phyloP scores from a whole-genome alignment of 2,888 invertebrate genomes.

The Aspidiotus rigidus region DNA sequence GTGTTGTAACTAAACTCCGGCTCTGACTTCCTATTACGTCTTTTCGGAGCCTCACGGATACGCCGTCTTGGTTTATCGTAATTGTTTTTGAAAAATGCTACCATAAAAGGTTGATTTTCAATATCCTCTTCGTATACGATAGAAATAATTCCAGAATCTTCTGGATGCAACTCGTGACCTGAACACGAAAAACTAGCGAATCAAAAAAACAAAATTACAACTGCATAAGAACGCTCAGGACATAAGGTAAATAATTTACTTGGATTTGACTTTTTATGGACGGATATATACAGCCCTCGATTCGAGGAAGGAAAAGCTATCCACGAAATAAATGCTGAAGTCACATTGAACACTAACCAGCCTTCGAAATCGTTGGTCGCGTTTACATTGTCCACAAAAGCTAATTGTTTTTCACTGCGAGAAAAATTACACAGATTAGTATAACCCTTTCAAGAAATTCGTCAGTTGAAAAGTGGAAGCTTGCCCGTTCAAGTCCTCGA shows the following conservation, averaged over 20 bases:
- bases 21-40: conserved; percentile 35
- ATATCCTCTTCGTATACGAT: conserved; percentile 51
- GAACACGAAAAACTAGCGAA: conserved; percentile 37
- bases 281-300: conserved; percentile 72
- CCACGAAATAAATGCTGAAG: conserved; percentile 68
- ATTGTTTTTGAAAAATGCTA: conserved; percentile 68
- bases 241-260: conserved; percentile 34
- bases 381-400: conserved; percentile 64
- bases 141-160: conserved; percentile 74
- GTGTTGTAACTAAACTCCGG: conserved; percentile 32
- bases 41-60: conserved; percentile 47
- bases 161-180: conserved; percentile 73
- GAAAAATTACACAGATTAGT: neutral
- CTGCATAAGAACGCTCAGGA: conserved; percentile 2
- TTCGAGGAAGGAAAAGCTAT: conserved; percentile 67
- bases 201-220: conserved; percentile 24
- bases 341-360: conserved; percentile 81
- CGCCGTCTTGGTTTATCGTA: conserved; percentile 39
- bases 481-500: conserved; percentile 58
- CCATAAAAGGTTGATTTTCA: conserved; percentile 83
- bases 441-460: neutral
- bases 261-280: conserved; percentile 62
- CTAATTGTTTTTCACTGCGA: conserved; percentile 60
- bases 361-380: conserved; percentile 69
- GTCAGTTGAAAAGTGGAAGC: conserved; percentile 33